A percentile compares a stretch with the other conserved stretches of the same genome.
Evolutionary conservation across 2,888 invertebrate genomes (phyloP).

Genomic region (Zaprionus lineosus): DNA sequence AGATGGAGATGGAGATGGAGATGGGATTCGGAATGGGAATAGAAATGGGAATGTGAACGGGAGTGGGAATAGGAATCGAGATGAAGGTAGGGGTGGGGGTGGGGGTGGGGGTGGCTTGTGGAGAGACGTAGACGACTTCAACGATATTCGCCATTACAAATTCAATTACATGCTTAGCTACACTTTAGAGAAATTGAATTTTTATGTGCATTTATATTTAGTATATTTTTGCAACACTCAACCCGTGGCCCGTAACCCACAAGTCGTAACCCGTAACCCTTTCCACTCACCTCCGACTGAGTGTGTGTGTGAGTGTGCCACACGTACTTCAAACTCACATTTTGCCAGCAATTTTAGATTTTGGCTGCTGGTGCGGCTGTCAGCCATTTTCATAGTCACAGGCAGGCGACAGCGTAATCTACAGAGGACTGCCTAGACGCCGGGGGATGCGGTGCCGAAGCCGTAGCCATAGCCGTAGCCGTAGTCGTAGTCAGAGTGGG

Average conservation of each 20-base stretch:
- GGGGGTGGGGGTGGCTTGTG: not conserved
- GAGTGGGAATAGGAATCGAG: not conserved
- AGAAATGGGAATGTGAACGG: conserved; percentile 6
- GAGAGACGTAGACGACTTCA: conserved; percentile 43
- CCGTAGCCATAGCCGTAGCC: not conserved
- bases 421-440: conserved; percentile 5
- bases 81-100: not conserved
- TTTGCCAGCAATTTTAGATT: conserved; percentile 48
- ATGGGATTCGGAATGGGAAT: conserved; percentile 8
- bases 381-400: conserved; percentile 62
- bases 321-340: conserved; percentile 51
- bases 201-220: conserved; percentile 74
- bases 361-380: conserved; percentile 36
- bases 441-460: not conserved
- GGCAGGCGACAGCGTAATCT: conserved; percentile 53
- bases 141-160: conserved; percentile 80
- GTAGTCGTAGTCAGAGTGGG: not conserved
- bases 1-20: conserved; percentile 15
- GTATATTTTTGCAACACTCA: conserved; percentile 65
- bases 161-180: conserved; percentile 81
- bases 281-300: not conserved
- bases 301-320: conserved; percentile 6
- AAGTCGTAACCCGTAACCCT: not conserved
- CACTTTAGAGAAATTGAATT: conserved; percentile 79
- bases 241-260: conserved; percentile 4